phyloP scores from a whole-genome alignment of 92 coral and sea anemone species.

The Siderastrea radians region DNA sequence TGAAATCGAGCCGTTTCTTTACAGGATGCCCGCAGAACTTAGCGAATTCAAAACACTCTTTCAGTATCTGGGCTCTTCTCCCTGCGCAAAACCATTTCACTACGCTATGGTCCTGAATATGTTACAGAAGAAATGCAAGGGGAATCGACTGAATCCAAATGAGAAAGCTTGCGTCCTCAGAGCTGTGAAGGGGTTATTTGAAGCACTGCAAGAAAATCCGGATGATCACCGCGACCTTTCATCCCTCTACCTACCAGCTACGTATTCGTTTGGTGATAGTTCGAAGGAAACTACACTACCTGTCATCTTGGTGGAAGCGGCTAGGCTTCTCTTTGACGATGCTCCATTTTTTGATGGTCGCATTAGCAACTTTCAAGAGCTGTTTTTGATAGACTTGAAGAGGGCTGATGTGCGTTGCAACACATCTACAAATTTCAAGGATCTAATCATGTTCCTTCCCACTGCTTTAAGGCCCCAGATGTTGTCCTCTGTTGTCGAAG shows the following conservation, averaged over 20 bases:
- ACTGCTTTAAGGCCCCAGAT: conserved; percentile 50
- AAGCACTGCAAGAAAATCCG: conserved; percentile 9
- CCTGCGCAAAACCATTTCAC: conserved; percentile 62
- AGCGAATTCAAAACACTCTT: conserved; percentile 40
- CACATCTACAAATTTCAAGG: conserved; percentile 38
- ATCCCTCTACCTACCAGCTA: conserved; percentile 67
- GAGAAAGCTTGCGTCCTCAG: conserved; percentile 42
- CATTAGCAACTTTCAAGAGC: conserved; percentile 9
- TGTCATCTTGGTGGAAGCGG: conserved; percentile 55
- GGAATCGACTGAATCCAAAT: conserved; percentile 60
- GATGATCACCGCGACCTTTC: neutral
- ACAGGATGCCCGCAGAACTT: conserved; percentile 64
- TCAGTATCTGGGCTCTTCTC: conserved; percentile 64
- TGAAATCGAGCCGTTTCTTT: conserved; percentile 76
- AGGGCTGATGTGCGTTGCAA: conserved; percentile 21
- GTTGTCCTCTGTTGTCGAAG: conserved; percentile 65
- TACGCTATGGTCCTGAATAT: conserved; percentile 68
- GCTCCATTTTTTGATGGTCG: conserved; percentile 78
- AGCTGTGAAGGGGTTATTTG: conserved; percentile 73
- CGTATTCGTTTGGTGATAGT: neutral
- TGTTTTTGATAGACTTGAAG: conserved; percentile 44
- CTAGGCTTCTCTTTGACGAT: conserved; percentile 63
- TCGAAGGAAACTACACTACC: neutral
- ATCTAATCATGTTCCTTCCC: conserved; percentile 61
- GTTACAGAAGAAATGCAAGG: conserved; percentile 26